These are phyloP conservation scores for Drosophila mimetica DNA, from an alignment of 2,888 invertebrate genomes.

Conservation along the genomic window DNA sequence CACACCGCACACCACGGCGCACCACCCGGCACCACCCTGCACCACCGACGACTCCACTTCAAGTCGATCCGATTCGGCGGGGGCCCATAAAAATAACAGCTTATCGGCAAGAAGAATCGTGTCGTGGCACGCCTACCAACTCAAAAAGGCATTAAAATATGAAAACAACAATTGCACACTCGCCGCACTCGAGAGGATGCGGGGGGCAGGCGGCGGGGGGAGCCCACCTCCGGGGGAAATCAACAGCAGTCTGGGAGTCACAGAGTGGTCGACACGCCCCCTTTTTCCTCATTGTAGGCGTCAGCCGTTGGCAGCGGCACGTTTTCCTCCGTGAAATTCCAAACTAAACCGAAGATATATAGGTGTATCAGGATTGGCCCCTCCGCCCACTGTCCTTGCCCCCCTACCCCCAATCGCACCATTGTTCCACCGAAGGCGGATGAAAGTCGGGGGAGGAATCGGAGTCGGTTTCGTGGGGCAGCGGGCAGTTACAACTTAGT, in stretches of 20 bases:
- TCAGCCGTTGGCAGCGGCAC: constrained; percentile 70
- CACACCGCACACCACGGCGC: constrained; percentile 52
- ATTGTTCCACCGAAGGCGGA: constrained; percentile 70
- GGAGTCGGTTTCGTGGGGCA: constrained; percentile 18
- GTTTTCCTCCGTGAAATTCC: constrained; percentile 72
- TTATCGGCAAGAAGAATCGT: constrained; percentile 83
- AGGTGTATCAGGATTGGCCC: constrained; percentile 17
- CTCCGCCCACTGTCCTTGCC: constrained; percentile 22
- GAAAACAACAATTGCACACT: constrained; percentile 68
- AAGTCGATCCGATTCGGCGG: constrained; percentile 67
- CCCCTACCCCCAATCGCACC: constrained; percentile 49
- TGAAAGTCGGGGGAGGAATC: constrained; percentile 36
- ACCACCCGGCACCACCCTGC: constrained; percentile 4
- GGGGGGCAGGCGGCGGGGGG: not conserved
- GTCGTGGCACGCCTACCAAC: constrained; percentile 82
- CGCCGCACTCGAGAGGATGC: not conserved
- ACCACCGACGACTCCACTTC: constrained; percentile 9
- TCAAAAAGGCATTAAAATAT: constrained; percentile 76
- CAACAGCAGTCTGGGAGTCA: constrained; percentile 61
- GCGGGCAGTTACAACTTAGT: constrained; percentile 67
- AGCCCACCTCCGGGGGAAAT: constrained; percentile 72
- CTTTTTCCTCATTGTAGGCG: constrained; percentile 51
- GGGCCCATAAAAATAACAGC: constrained; percentile 83
- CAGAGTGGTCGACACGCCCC: constrained; percentile 53
- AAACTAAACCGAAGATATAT: constrained; percentile 40